Percentiles rank a stretch among this genome's conserved stretches.
These are phyloP conservation scores for Eupsilia transversa DNA, from an alignment of 2,888 invertebrate genomes.

Conservation along the genomic window DNA sequence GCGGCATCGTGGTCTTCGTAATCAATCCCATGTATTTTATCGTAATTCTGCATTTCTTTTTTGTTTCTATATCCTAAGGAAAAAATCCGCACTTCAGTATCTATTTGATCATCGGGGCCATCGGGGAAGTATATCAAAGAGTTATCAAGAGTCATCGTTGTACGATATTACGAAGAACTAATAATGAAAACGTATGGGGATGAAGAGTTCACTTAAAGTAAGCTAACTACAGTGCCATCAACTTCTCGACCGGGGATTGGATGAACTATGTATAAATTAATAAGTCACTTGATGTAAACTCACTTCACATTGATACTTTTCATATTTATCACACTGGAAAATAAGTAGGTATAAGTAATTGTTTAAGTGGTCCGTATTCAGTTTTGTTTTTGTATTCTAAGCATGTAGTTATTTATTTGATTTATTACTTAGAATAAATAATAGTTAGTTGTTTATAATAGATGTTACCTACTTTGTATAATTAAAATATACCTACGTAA, in stretches of 20 bases:
- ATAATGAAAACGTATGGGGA: slow-evolving; percentile 1
- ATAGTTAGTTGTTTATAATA: neutral
- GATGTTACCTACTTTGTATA: neutral
- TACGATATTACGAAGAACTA: slow-evolving; percentile 4
- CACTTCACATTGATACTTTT: neutral
- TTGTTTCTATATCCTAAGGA: neutral
- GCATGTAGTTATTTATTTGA: no score
- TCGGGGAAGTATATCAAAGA: neutral
- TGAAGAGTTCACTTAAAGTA: neutral
- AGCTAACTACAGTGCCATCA: neutral
- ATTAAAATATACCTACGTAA: neutral
- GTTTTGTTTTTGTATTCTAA: neutral
- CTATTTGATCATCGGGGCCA: neutral
- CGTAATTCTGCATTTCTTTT: neutral
- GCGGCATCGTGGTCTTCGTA: neutral
- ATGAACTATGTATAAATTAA: neutral
- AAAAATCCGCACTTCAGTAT: neutral
- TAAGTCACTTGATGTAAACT: neutral
- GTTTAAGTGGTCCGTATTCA: neutral
- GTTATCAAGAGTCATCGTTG: slow-evolving; percentile 3
- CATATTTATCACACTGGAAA: neutral
- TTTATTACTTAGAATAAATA: neutral
- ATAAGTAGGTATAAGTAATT: neutral
- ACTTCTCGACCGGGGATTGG: neutral
- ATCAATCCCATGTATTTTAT: neutral